These are phyloP conservation scores for Ibidorhyncha struthersii DNA, from an alignment of 2,113 vertebrate species.

Conservation along the genomic window DNA sequence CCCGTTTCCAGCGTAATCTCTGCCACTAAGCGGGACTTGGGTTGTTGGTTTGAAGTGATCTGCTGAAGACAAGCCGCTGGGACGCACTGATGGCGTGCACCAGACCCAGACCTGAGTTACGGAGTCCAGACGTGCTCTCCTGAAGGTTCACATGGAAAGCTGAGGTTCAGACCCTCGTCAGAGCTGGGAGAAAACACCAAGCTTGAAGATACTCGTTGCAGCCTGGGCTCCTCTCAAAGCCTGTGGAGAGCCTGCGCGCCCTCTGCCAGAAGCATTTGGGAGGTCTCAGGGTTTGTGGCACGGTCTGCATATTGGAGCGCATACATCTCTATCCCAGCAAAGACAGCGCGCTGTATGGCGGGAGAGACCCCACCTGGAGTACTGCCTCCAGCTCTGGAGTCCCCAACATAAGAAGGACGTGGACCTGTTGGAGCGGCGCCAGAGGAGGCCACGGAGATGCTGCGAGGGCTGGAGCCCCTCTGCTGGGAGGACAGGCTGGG, in stretches of 20 bases:
- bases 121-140: not conserved
- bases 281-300: not conserved
- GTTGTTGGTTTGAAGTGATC: not conserved
- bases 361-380: not conserved
- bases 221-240: not conserved
- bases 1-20: not conserved
- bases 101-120: not conserved
- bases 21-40: rapidly evolving
- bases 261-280: not conserved
- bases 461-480: not conserved
- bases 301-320: not conserved
- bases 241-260: not conserved
- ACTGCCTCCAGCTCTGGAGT: not conserved
- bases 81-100: not conserved
- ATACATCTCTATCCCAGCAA: not conserved
- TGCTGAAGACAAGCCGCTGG: not conserved
- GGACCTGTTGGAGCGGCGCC: not conserved
- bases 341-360: not conserved
- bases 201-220: not conserved
- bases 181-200: rapidly evolving
- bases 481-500: not conserved
- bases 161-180: not conserved
- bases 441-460: not conserved
- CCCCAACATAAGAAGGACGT: not conserved
- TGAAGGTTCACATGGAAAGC: not conserved